Evolutionary conservation across 2,113 vertebrate genomes (phyloP).

Genomic region (Gopherus flavomarginatus): DNA sequence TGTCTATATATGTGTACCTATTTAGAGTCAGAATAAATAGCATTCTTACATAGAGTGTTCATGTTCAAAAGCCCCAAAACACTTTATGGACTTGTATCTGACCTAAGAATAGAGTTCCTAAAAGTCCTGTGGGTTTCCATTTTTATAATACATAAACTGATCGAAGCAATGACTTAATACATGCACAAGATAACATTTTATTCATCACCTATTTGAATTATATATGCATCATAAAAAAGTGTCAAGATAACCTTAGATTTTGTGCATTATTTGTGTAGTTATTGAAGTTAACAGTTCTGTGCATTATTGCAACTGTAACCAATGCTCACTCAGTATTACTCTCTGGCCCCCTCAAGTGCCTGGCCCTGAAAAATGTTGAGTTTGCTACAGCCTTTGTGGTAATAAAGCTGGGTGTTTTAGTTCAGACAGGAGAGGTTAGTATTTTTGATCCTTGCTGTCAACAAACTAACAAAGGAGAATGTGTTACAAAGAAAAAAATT

Average conservation of each 20-base stretch:
- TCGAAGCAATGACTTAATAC: background rate
- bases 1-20: constrained; percentile 36
- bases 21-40: constrained; percentile 29
- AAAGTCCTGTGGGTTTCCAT: background rate
- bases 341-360: background rate
- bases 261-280: background rate
- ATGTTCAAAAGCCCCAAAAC: background rate
- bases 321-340: background rate
- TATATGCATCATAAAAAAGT: background rate
- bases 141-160: background rate
- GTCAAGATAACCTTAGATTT: background rate
- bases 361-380: background rate
- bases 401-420: background rate
- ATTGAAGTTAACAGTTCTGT: background rate
- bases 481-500: background rate
- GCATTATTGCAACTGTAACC: background rate
- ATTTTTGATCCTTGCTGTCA: background rate
- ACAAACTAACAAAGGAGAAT: background rate
- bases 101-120: constrained; percentile 15
- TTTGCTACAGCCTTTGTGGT: background rate
- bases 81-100: constrained; percentile 19
- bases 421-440: background rate
- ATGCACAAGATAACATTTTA: background rate
- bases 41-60: background rate
- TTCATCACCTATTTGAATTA: background rate